Evolutionary conservation across 2,888 invertebrate genomes (phyloP), one percentile per base, ranked within the genome.

Genomic region (Heliconius ismenius): DNA sequence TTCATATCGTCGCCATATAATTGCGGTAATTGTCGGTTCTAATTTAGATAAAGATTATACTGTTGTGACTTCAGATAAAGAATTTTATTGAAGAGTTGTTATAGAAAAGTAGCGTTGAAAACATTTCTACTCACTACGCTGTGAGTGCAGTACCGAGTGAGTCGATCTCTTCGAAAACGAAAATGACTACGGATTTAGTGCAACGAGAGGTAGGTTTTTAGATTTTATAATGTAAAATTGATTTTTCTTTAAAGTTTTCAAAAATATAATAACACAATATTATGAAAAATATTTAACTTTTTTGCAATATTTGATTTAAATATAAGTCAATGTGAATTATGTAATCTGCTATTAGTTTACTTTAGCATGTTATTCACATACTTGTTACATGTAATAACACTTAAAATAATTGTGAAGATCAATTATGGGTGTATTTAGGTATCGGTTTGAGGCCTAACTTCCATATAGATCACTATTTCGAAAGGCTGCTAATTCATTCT

Each of bases 11-110:
- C 81, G 81, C 83, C 81, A 82, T 82, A 84, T 85, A 84, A 86
- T 81, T 82, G 84, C 84, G 83, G 86, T 86, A 87, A 85, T 90
- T 88, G 83, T 85, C 83, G 82, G 85, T 86, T 83, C 88, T 84
- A 88, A 92, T 92, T 91, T 89, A 92, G 91, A 92, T 92, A 92
- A 90, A 89, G 86, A 88, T 88, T 88, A 88, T 88, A 85, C 85
- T 84, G 89, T 90, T 84, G 83, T 89, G 84, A 86, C 84, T 85
- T 85, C 80, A 89, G 92, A 93, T 92, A 92, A 91, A 90, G 88
- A 82, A 83, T 85, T 90, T 91, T 89, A 90, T 89, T 90, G 89
- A 89, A 83, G 81, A 83, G 81, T 84, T 83, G 83, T 85, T 83
- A 84, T 88, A 88, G 88, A 90, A 91, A 90, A 91, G 89, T 86